Percentiles rank a stretch among this genome's conserved stretches.
Conservation (phyloP, 2,888 invertebrate species). For the Aradus depressus region DNA sequence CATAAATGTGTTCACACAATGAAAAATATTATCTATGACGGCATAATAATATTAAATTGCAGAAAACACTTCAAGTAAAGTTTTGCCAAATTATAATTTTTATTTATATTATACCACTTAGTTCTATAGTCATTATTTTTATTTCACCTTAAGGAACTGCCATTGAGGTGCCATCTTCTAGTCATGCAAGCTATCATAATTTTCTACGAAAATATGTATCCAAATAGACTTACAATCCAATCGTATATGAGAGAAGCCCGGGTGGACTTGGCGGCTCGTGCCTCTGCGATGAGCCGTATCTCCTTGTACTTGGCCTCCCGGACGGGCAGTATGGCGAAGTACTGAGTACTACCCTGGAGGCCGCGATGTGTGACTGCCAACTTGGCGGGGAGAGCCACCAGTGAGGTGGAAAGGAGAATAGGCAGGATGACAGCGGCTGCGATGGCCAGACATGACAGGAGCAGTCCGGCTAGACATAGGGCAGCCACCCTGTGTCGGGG, state of each 20-base stretch:
- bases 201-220: too few species aligned
- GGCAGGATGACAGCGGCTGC: constrained; percentile 35
- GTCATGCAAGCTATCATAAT: too few species aligned
- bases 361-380: constrained; percentile 29
- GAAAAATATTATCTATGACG: too few species aligned
- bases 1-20: too few species aligned
- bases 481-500: constrained; percentile 32
- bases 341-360: constrained; percentile 28
- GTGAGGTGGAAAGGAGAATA: constrained; percentile 33
- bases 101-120: too few species aligned
- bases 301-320: constrained; percentile 25
- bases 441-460: constrained; percentile 33
- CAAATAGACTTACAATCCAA: constrained; percentile 9
- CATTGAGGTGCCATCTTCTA: too few species aligned
- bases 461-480: constrained; percentile 31
- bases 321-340: constrained; percentile 31
- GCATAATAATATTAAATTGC: too few species aligned
- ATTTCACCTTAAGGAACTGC: too few species aligned
- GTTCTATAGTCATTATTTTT: too few species aligned
- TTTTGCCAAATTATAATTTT: too few species aligned
- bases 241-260: constrained; percentile 1
- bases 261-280: background rate
- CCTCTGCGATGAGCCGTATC: constrained; percentile 15
- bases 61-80: too few species aligned
- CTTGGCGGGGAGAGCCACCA: constrained; percentile 34